These are phyloP conservation scores for Troides aeacus DNA, from an alignment of 2,888 invertebrate genomes.

Conservation along the genomic window DNA sequence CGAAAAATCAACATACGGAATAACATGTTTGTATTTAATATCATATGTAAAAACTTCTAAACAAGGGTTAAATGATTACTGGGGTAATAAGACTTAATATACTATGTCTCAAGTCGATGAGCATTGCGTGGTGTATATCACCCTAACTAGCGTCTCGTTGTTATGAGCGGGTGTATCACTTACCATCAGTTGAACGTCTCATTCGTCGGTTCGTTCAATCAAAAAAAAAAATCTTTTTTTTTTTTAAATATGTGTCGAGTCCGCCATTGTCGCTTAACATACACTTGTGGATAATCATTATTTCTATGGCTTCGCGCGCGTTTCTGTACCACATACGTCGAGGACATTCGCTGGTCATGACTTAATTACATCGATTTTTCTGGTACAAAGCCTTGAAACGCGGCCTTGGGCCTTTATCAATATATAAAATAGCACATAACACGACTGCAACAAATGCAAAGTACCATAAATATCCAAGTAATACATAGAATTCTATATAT, in stretches of 20 bases:
- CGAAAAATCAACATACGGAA: no score
- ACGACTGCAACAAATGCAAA: not conserved
- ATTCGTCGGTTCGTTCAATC: not conserved
- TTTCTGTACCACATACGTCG: conserved; percentile 9
- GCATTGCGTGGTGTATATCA: no score
- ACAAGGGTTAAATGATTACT: not conserved
- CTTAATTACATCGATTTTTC: conserved; percentile 25
- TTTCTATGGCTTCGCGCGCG: conserved; percentile 22
- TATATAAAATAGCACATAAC: not conserved
- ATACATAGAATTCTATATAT: no score
- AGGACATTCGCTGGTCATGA: conserved; percentile 25
- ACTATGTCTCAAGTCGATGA: no score
- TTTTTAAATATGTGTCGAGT: not conserved
- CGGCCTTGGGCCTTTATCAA: not conserved
- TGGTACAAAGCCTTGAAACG: conserved; percentile 7
- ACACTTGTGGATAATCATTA: conserved; percentile 21
- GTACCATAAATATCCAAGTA: not conserved
- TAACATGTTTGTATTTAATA: not conserved
- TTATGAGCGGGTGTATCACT: no score
- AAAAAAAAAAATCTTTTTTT: not conserved
- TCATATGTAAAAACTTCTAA: not conserved
- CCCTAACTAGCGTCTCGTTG: no score
- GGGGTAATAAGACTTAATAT: not conserved
- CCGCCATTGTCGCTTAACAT: conserved; percentile 14
- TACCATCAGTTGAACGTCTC: not conserved